phyloP scores from a whole-genome alignment of 2,888 invertebrate genomes.

The Campoplex capitator region DNA sequence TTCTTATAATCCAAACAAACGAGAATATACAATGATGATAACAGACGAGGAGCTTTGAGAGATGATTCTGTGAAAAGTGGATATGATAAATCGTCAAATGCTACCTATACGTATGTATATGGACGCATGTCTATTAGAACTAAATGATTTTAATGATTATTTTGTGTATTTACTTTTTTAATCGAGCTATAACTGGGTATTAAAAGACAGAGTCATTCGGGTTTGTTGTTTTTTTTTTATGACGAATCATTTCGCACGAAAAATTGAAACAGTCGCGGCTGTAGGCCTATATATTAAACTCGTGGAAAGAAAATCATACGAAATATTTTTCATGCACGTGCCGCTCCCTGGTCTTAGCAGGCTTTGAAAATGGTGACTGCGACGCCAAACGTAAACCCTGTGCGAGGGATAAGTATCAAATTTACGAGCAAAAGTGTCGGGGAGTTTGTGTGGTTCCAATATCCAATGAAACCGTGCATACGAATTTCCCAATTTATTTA shows the following conservation, averaged over 20 bases:
- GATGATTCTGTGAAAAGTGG: conserved; percentile 46
- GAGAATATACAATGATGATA: conserved; percentile 45
- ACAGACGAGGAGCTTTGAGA: conserved; percentile 51
- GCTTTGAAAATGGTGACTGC: too few species aligned
- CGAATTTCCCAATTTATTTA: not conserved
- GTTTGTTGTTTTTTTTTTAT: too few species aligned
- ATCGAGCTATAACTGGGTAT: not conserved
- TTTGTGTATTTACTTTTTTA: not conserved
- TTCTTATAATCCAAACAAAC: conserved; percentile 49
- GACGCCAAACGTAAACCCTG: too few species aligned
- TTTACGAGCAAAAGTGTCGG: too few species aligned
- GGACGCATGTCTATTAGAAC: not conserved
- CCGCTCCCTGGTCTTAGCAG: too few species aligned
- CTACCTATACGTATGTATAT: not conserved
- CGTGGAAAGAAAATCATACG: not conserved
- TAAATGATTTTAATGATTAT: not conserved
- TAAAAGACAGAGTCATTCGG: too few species aligned
- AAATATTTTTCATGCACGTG: not conserved
- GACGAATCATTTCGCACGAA: too few species aligned
- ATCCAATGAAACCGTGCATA: too few species aligned
- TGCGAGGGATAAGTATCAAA: too few species aligned
- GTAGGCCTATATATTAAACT: too few species aligned
- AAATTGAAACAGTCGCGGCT: too few species aligned
- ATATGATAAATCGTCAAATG: not conserved
- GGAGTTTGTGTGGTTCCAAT: too few species aligned